phyloP scores from a whole-genome alignment of 2,113 vertebrate genomes.

The Calyptomena viridis region DNA sequence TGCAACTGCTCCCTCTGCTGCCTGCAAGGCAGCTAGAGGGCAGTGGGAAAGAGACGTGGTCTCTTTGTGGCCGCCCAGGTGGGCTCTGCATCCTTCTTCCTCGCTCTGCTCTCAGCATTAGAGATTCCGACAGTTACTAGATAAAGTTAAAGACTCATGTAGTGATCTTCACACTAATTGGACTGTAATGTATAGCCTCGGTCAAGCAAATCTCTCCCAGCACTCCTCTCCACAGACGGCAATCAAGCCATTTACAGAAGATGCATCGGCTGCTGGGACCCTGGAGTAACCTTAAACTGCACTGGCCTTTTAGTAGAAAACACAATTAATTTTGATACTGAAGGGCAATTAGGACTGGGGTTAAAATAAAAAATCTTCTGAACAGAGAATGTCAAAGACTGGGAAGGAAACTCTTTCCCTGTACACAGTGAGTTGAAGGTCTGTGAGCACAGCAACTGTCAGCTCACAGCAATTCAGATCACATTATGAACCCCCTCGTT shows the following conservation, averaged over 20 bases:
- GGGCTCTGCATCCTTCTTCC: conserved; percentile 61
- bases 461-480: conserved; percentile 30
- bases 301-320: conserved; percentile 83
- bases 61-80: conserved; percentile 2
- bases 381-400: conserved; percentile 71
- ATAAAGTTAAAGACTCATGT: conserved; percentile 80
- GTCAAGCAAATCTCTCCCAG: conserved; percentile 81
- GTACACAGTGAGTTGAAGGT: conserved; percentile 1
- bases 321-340: conserved; percentile 85
- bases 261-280: conserved; percentile 79
- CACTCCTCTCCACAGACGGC: conserved; percentile 75
- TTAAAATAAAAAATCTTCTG: conserved; percentile 78
- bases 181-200: conserved; percentile 83
- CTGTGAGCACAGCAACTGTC: conserved; percentile 20
- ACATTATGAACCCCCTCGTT: not conserved
- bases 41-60: not conserved
- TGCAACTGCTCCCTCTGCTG: conserved; percentile 55
- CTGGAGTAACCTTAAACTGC: conserved; percentile 78
- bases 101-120: conserved; percentile 65
- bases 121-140: conserved; percentile 75
- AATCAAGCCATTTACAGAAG: conserved; percentile 83
- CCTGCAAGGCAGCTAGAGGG: not conserved
- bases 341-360: conserved; percentile 81
- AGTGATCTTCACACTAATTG: conserved; percentile 83
- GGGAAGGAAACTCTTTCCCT: conserved; percentile 57